phyloP scores from a whole-genome alignment of 2,888 invertebrate genomes.

The Cantharis flavilabris region DNA sequence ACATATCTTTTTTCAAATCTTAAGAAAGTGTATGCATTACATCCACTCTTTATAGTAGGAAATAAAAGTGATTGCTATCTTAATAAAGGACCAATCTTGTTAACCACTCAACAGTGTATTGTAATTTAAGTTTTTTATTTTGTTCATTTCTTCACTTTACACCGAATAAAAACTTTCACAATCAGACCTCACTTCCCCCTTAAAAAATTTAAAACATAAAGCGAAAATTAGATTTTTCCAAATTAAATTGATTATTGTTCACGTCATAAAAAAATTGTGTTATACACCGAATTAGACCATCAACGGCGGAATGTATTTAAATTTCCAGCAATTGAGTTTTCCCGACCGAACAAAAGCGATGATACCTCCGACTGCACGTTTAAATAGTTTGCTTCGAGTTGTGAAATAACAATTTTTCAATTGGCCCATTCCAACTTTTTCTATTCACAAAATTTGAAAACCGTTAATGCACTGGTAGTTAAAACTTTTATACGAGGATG shows the following conservation, averaged over 20 bases:
- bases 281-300: not conserved
- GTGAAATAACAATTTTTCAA: not conserved
- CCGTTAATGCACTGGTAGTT: not conserved
- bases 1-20: conserved; percentile 42
- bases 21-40: conserved; percentile 54
- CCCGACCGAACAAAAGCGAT: not conserved
- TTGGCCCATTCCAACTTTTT: not conserved
- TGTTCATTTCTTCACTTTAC: conserved; percentile 34
- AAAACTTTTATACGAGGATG: not conserved
- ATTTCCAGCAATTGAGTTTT: not conserved
- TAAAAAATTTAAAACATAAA: not conserved
- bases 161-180: conserved; percentile 26
- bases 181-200: conserved; percentile 9
- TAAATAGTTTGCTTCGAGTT: not conserved
- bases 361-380: not conserved
- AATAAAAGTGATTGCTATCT: conserved; percentile 58
- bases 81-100: conserved; percentile 58
- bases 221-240: not conserved
- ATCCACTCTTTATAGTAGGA: conserved; percentile 53
- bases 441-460: not conserved
- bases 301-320: not conserved
- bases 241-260: not conserved
- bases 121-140: conserved; percentile 48
- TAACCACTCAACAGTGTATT: conserved; percentile 51
- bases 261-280: not conserved